Percentiles rank a stretch among this genome's conserved stretches.
phyloP scores from a whole-genome alignment of 2,888 invertebrate species.

The Marronus borbonicus region DNA sequence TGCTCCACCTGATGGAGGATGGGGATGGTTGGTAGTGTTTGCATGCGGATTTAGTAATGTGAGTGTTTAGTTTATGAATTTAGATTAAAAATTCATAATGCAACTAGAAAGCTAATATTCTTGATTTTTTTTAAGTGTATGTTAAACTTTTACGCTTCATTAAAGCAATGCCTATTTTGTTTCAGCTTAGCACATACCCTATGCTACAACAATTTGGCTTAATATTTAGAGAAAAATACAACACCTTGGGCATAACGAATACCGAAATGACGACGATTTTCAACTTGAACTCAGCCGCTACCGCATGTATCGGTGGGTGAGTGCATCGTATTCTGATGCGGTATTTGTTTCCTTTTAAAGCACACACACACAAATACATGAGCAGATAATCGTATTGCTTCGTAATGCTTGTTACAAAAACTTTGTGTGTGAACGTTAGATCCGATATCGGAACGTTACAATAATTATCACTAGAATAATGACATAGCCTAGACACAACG shows the following conservation, averaged over 20 bases:
- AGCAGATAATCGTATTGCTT: slow-evolving; percentile 18
- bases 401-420: not conserved
- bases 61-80: slow-evolving; percentile 66
- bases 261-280: slow-evolving; percentile 81
- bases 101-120: too few relatives aligned
- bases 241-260: slow-evolving; percentile 75
- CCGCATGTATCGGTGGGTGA: slow-evolving; percentile 78
- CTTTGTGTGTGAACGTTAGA: not conserved
- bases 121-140: too few relatives aligned
- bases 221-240: slow-evolving; percentile 78
- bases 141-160: too few relatives aligned
- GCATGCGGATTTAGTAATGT: slow-evolving; percentile 83
- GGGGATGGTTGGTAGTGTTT: slow-evolving; percentile 83
- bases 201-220: slow-evolving; percentile 82
- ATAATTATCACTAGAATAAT: slow-evolving; percentile 22
- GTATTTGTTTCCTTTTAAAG: slow-evolving; percentile 39
- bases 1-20: slow-evolving; percentile 83
- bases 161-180: slow-evolving; percentile 53
- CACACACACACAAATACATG: not conserved
- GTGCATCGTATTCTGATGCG: slow-evolving; percentile 53
- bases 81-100: not conserved
- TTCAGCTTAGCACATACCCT: slow-evolving; percentile 79
- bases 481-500: slow-evolving; percentile 10
- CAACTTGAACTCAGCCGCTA: slow-evolving; percentile 81
- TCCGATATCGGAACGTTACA: not conserved